A percentile compares a stretch with the other conserved stretches of the same genome.
phyloP scores from a whole-genome alignment of 2,888 invertebrate genomes.

The Bimastos eiseni region DNA sequence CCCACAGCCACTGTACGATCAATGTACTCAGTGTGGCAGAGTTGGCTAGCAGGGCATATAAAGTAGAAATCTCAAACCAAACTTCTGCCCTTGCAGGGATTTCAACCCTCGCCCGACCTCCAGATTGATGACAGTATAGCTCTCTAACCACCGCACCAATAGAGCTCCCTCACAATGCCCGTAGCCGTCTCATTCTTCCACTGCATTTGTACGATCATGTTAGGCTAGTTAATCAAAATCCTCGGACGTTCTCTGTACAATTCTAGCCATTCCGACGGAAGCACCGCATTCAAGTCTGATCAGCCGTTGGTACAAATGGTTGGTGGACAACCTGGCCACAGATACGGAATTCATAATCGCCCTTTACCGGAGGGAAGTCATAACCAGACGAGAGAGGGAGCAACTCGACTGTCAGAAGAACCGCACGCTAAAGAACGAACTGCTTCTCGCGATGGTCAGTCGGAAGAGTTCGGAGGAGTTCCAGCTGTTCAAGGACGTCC shows the following conservation, averaged over 20 bases:
- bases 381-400: background rate
- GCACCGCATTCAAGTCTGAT: background rate
- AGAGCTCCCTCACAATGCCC: too few relatives aligned
- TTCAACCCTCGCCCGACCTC: too few relatives aligned
- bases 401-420: background rate
- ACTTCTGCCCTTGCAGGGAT: too few relatives aligned
- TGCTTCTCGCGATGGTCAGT: constrained; percentile 1
- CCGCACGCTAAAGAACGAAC: background rate
- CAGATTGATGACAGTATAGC: too few relatives aligned
- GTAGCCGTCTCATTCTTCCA: too few relatives aligned
- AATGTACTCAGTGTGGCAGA: too few relatives aligned
- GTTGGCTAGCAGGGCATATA: too few relatives aligned
- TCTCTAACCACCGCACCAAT: too few relatives aligned
- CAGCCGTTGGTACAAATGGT: constrained; percentile 8
- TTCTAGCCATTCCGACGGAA: background rate
- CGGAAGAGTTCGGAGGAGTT: background rate
- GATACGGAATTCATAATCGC: background rate
- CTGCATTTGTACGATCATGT: too few relatives aligned
- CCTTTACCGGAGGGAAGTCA: background rate
- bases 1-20: too few relatives aligned
- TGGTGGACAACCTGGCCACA: background rate
- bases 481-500: constrained; percentile 1
- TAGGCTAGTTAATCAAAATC: background rate
- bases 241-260: background rate
- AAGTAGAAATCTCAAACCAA: too few relatives aligned